These are phyloP conservation scores for Epizoanthus stellaris DNA, from an alignment of 92 coral and sea anemone genomes.

Conservation along the genomic window DNA sequence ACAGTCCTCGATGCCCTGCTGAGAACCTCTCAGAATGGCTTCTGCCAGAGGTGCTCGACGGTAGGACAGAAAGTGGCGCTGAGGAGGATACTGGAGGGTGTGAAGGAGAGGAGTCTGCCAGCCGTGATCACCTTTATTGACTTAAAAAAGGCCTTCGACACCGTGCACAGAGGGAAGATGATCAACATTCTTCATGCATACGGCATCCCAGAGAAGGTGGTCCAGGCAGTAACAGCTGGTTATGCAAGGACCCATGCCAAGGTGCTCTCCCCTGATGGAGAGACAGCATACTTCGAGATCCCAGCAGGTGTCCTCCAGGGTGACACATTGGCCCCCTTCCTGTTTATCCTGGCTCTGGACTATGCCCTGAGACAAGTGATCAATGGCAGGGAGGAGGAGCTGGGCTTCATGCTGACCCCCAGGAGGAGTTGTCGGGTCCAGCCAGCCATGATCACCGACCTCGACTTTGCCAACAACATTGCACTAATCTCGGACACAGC, in stretches of 20 bases:
- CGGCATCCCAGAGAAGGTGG: background rate
- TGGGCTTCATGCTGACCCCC: background rate
- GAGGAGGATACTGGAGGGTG: conserved; percentile 25
- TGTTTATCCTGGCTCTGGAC: background rate
- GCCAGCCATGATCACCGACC: background rate
- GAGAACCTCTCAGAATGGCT: conserved; percentile 29
- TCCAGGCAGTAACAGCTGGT: too few relatives aligned
- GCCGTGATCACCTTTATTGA: conserved; percentile 35
- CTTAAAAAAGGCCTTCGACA: conserved; percentile 42
- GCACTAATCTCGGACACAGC: too few relatives aligned
- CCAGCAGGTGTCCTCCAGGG: too few relatives aligned
- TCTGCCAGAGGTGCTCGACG: conserved; percentile 31
- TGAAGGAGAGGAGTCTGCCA: background rate
- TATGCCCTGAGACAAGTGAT: background rate
- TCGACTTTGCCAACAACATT: background rate
- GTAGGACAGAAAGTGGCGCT: conserved; percentile 24
- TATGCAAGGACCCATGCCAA: background rate
- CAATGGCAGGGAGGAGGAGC: background rate
- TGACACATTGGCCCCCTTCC: too few relatives aligned
- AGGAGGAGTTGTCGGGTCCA: background rate
- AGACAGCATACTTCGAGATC: too few relatives aligned
- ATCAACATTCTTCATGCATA: background rate
- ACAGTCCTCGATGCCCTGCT: background rate
- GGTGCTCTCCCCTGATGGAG: too few relatives aligned
- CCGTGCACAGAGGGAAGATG: conserved; percentile 26